Conservation (phyloP, 2,113 vertebrate genomes). For the Notechis scutatus region DNA sequence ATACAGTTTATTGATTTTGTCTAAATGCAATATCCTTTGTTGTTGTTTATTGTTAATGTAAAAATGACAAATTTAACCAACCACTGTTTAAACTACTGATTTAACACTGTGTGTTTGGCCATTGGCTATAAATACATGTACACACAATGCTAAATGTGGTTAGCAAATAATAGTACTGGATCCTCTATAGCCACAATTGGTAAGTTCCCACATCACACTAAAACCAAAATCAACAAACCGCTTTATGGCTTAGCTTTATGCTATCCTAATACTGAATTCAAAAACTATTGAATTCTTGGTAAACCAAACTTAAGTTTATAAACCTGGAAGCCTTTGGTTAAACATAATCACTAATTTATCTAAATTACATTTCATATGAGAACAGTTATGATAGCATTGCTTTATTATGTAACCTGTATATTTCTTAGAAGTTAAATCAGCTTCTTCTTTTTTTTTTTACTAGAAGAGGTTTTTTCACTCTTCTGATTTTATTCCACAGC, state of each 20-base stretch:
- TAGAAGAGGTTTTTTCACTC: neutral
- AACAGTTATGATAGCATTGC: neutral
- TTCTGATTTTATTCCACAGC: neutral
- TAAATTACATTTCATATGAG: neutral
- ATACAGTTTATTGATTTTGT: neutral
- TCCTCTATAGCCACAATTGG: neutral
- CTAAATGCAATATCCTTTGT: neutral
- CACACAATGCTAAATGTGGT: neutral
- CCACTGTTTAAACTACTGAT: neutral
- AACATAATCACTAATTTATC: neutral
- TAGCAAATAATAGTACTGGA: neutral
- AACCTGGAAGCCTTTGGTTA: neutral
- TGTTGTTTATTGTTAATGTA: neutral
- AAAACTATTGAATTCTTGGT: neutral
- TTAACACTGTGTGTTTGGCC: neutral
- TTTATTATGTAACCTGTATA: neutral
- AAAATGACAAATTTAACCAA: neutral
- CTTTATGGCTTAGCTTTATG: neutral
- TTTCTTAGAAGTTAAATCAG: neutral
- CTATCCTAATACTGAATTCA: neutral
- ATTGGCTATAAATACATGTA: neutral
- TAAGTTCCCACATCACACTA: neutral
- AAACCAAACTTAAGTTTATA: neutral
- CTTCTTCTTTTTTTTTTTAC: neutral
- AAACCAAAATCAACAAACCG: neutral